phyloP scores from a whole-genome alignment of 2,888 invertebrate species.

The Leptura quadrifasciata region DNA sequence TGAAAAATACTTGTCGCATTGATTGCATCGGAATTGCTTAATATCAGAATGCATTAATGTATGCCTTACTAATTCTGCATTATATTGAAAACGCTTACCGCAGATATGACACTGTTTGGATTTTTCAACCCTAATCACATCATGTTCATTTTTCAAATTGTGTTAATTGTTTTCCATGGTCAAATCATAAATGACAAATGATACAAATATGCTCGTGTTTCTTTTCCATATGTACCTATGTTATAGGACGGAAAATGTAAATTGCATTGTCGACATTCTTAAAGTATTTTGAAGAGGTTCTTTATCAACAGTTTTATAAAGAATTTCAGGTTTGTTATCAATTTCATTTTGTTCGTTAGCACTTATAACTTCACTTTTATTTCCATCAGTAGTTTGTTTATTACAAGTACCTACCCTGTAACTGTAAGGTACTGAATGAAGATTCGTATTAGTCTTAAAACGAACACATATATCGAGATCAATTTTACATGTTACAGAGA shows the following conservation, averaged over 20 bases:
- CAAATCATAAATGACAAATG: no score
- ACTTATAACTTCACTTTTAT: not conserved
- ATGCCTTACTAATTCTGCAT: constrained; percentile 53
- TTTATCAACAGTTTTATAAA: no score
- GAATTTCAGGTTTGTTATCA: no score
- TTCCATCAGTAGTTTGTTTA: not conserved
- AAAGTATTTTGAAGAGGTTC: not conserved
- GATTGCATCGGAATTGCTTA: constrained; percentile 56
- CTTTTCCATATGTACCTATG: constrained; percentile 42
- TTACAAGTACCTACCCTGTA: constrained; percentile 1
- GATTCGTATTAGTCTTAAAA: constrained; percentile 59
- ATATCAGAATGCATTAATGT: constrained; percentile 54
- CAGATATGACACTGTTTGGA: no score
- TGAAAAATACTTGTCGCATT: no score
- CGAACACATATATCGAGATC: constrained; percentile 55
- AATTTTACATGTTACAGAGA: constrained; percentile 56
- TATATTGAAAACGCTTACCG: no score
- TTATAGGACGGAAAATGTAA: constrained; percentile 36
- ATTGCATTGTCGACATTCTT: constrained; percentile 21
- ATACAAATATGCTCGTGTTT: no score
- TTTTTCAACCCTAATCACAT: no score
- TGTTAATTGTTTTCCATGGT: no score
- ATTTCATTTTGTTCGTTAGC: no score
- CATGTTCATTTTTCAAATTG: no score
- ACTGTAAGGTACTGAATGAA: constrained; percentile 47